phyloP scores from a whole-genome alignment of 2,888 invertebrate species.

The Brenthis ino region DNA sequence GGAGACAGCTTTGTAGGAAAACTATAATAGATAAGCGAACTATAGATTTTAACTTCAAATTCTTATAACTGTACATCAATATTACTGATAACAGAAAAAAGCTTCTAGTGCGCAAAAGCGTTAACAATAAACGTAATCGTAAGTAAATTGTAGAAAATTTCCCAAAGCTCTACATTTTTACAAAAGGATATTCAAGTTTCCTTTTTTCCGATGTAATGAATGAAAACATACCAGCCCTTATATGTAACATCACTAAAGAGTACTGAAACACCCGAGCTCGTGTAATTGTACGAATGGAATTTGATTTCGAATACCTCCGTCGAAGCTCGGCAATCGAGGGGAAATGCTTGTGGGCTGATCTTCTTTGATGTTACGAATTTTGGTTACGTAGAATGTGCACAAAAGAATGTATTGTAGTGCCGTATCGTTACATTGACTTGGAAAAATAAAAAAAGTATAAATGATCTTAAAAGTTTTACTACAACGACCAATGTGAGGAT shows the following conservation, averaged over 20 bases:
- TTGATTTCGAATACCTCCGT: constrained; percentile 21
- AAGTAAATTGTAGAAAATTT: no score
- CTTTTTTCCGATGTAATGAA: constrained; percentile 1
- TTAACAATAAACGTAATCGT: no score
- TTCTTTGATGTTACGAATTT: constrained; percentile 21
- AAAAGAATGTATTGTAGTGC: constrained; percentile 9
- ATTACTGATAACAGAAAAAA: no score
- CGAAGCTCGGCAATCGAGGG: constrained; percentile 19
- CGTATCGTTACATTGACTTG: not conserved
- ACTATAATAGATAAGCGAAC: not conserved
- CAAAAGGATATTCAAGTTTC: not conserved
- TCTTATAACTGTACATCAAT: no score
- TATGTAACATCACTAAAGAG: constrained; percentile 14
- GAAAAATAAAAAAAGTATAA: not conserved
- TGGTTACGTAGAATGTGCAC: constrained; percentile 11
- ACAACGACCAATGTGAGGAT: no score
- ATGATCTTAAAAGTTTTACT: not conserved
- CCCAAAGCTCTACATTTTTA: constrained; percentile 6
- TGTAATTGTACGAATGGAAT: constrained; percentile 27
- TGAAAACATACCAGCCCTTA: constrained; percentile 13
- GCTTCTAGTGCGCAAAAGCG: no score
- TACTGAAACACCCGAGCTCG: constrained; percentile 13
- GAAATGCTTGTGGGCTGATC: constrained; percentile 21
- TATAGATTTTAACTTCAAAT: no score
- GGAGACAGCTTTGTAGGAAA: not conserved